Percentiles rank a stretch among this genome's conserved stretches.
Conservation (phyloP, 2,888 invertebrate species). For the Suillia variegata region DNA sequence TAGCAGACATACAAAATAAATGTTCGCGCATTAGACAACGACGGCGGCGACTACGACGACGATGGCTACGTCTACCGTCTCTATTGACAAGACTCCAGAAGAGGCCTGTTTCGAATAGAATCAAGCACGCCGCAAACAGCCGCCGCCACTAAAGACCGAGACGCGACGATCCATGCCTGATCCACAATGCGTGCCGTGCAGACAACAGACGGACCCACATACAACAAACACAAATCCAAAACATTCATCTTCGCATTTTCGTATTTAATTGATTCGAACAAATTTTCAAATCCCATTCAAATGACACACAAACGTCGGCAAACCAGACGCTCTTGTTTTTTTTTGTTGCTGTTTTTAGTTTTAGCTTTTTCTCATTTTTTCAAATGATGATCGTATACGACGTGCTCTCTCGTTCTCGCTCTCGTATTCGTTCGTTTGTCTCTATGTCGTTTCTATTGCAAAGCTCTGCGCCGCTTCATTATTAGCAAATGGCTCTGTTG, state of each 20-base stretch:
- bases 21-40: slow-evolving; percentile 31
- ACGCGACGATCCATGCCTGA: not conserved
- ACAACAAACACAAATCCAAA: slow-evolving; percentile 1
- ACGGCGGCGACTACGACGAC: not conserved
- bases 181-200: not conserved
- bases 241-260: slow-evolving; percentile 6
- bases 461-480: not conserved
- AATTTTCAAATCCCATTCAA: slow-evolving; percentile 20
- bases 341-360: too few species aligned
- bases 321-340: too few species aligned
- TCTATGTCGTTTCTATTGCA: not conserved
- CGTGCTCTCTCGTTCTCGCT: not conserved
- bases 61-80: not conserved
- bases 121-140: not conserved
- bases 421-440: not conserved
- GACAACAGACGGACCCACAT: not conserved
- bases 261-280: slow-evolving; percentile 8
- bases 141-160: not conserved
- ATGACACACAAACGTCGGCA: slow-evolving; percentile 12
- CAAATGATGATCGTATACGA: too few species aligned
- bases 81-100: slow-evolving; percentile 11
- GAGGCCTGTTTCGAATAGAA: slow-evolving; percentile 6
- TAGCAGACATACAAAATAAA: slow-evolving; percentile 13
- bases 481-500: not conserved
- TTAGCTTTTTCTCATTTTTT: too few species aligned